Conservation (phyloP, 2,888 invertebrate species). For the Disparrhopalites patrizii region DNA sequence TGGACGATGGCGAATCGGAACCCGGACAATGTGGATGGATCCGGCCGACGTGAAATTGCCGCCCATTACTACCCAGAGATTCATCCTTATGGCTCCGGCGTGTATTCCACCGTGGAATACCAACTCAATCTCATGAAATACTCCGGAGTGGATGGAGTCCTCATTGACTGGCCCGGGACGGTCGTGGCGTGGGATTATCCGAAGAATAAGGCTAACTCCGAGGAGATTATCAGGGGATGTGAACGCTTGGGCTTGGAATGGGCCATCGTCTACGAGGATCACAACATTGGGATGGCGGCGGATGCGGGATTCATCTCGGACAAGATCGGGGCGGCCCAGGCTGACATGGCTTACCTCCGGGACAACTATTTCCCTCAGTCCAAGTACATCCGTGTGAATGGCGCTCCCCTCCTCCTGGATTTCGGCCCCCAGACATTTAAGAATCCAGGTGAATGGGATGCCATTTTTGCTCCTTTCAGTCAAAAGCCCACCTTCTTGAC, state of each 20-base stretch:
- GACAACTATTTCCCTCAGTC: conserved; percentile 35
- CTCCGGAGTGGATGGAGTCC: conserved; percentile 43
- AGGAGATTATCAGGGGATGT: conserved; percentile 33
- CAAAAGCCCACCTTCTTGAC: conserved; percentile 41
- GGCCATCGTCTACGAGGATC: conserved; percentile 44
- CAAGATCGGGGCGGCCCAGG: conserved; percentile 32
- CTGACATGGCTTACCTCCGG: conserved; percentile 39
- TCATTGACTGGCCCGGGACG: conserved; percentile 44
- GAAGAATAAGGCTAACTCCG: conserved; percentile 36
- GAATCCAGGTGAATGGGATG: conserved; percentile 34
- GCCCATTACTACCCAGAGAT: conserved; percentile 42
- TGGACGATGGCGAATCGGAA: conserved; percentile 45
- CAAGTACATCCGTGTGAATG: conserved; percentile 41
- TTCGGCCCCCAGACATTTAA: conserved; percentile 44
- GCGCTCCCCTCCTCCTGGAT: conserved; percentile 38
- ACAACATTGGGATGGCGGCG: conserved; percentile 40
- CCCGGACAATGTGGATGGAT: conserved; percentile 37
- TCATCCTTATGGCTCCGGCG: conserved; percentile 42
- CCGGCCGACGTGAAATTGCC: conserved; percentile 39
- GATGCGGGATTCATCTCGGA: conserved; percentile 42
- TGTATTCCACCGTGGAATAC: conserved; percentile 32
- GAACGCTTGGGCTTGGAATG: conserved; percentile 38
- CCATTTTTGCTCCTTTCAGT: conserved; percentile 34
- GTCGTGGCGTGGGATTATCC: conserved; percentile 39
- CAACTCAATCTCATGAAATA: conserved; percentile 40